Evolutionary conservation across 2,113 vertebrate genomes (phyloP).

Genomic region (Pangasianodon gigas): DNA sequence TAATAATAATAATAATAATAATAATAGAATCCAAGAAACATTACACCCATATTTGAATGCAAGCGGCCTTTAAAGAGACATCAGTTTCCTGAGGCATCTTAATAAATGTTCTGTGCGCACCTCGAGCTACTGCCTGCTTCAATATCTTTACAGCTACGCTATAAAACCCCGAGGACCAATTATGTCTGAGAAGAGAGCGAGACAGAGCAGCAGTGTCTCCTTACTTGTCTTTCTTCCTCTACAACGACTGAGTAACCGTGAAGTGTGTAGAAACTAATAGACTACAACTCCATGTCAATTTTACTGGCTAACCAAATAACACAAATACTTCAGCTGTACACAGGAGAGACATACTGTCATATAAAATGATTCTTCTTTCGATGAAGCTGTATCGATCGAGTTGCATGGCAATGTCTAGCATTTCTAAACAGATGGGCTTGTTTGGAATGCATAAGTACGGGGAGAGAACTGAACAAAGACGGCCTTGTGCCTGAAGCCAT

Average conservation of each 20-base stretch:
- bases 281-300: background rate
- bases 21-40: background rate
- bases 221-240: background rate
- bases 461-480: conserved; percentile 15
- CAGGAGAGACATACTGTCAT: background rate
- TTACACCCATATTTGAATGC: background rate
- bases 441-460: conserved; percentile 20
- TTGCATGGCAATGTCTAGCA: background rate
- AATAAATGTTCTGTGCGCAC: background rate
- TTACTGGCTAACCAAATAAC: background rate
- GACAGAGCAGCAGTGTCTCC: background rate
- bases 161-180: background rate
- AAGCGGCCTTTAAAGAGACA: background rate
- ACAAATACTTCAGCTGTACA: background rate
- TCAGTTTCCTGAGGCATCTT: background rate
- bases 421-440: conserved; percentile 15
- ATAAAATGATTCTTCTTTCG: background rate
- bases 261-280: background rate
- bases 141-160: background rate
- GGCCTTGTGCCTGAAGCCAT: conserved; percentile 7
- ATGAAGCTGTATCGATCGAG: background rate
- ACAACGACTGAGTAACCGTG: background rate
- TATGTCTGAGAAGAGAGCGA: background rate
- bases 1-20: background rate
- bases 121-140: background rate